Evolutionary conservation across 2,888 invertebrate genomes (phyloP).

Genomic region (Liopterus haemorrhoidalis): DNA sequence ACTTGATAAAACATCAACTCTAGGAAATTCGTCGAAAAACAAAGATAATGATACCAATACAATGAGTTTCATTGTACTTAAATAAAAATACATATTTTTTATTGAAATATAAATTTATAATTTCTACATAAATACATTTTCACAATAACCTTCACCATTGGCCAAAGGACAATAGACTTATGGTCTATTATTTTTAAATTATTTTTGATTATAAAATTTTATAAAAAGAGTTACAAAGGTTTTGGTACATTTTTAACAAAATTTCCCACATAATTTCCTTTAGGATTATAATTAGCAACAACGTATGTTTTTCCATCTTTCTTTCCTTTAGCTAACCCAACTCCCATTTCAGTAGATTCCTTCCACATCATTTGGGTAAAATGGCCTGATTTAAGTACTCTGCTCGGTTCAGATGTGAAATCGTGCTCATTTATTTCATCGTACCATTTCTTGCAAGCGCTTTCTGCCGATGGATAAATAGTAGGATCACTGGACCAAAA

Average conservation of each 20-base stretch:
- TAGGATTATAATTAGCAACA: constrained; percentile 77
- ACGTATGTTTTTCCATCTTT: constrained; percentile 67
- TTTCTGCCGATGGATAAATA: constrained; percentile 48
- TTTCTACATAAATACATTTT: no score
- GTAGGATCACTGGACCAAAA: constrained; percentile 52
- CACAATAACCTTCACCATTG: no score
- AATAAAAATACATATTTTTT: no score
- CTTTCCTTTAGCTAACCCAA: constrained; percentile 59
- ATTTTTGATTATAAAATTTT: no score
- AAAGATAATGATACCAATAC: no score
- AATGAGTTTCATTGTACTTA: no score
- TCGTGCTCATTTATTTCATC: constrained; percentile 46
- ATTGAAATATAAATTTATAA: no score
- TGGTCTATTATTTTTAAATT: no score
- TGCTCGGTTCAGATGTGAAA: constrained; percentile 41
- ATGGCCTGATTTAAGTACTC: constrained; percentile 53
- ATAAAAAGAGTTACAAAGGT: no score
- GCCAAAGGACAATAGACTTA: no score
- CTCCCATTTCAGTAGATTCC: constrained; percentile 55
- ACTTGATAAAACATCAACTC: no score
- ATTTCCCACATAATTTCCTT: constrained; percentile 71
- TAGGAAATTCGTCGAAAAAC: no score
- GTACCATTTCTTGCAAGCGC: constrained; percentile 51
- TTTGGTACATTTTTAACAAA: constrained; percentile 63
- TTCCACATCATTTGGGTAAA: constrained; percentile 66